Conservation (phyloP, 2,797 vertebrate genomes). For the Hirundo rustica region DNA sequence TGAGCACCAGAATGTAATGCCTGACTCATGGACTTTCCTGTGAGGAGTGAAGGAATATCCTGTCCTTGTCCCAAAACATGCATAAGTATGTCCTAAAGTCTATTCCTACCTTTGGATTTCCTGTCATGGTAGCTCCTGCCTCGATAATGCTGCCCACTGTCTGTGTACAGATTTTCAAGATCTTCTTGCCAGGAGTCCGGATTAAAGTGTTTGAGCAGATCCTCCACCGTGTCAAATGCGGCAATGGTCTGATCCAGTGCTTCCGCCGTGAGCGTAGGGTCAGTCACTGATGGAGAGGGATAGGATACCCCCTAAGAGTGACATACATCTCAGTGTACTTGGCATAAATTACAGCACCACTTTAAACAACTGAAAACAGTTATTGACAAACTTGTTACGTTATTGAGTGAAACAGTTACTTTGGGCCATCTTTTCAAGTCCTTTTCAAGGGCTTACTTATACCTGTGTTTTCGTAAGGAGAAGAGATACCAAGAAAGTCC, state of each 20-base stretch:
- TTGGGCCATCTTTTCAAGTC: neutral
- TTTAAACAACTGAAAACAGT: constrained; percentile 11
- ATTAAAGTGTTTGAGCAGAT: constrained; percentile 88
- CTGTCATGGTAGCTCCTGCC: constrained; percentile 87
- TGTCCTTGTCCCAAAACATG: neutral
- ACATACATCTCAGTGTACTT: constrained; percentile 74
- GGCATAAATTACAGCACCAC: constrained; percentile 40
- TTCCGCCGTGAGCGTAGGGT: constrained; percentile 82
- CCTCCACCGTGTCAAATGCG: constrained; percentile 90
- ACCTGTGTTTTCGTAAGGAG: neutral
- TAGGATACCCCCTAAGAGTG: constrained; percentile 78
- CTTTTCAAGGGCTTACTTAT: neutral
- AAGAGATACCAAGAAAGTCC: neutral
- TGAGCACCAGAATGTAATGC: neutral
- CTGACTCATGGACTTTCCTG: neutral
- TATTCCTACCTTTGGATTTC: constrained; percentile 87
- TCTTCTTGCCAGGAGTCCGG: constrained; percentile 94
- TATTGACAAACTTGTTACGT: neutral
- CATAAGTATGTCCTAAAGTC: neutral
- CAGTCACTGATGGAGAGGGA: constrained; percentile 79
- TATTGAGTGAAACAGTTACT: neutral
- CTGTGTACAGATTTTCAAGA: constrained; percentile 88
- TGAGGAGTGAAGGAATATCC: neutral
- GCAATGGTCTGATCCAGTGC: constrained; percentile 89
- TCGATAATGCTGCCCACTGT: constrained; percentile 82